Evolutionary conservation across 2,888 invertebrate genomes (phyloP).

Genomic region (Synanthedon formicaeformis): DNA sequence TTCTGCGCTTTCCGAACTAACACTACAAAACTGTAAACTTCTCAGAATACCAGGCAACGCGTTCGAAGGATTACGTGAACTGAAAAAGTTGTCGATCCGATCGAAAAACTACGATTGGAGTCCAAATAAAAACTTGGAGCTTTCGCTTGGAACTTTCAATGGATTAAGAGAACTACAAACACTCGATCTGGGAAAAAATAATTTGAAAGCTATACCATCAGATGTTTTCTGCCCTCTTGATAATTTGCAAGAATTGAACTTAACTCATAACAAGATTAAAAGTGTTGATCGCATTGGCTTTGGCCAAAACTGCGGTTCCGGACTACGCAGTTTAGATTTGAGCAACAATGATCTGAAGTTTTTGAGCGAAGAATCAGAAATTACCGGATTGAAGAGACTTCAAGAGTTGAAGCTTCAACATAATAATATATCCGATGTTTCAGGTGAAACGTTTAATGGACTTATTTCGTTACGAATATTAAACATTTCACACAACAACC

Average conservation of each 20-base stretch:
- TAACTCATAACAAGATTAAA: slow-evolving; percentile 84
- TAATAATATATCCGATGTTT: slow-evolving; percentile 84
- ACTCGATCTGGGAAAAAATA: slow-evolving; percentile 84
- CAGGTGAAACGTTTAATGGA: slow-evolving; percentile 83
- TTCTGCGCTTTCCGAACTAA: slow-evolving; percentile 79
- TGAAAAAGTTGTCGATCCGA: slow-evolving; percentile 83
- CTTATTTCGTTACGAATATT: slow-evolving; percentile 82
- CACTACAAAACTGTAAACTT: slow-evolving; percentile 83
- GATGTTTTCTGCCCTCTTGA: slow-evolving; percentile 83
- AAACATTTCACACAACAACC: slow-evolving; percentile 87
- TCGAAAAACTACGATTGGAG: slow-evolving; percentile 87
- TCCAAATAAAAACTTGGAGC: slow-evolving; percentile 78
- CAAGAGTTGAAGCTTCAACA: slow-evolving; percentile 84
- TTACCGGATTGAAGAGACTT: slow-evolving; percentile 80
- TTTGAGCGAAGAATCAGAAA: slow-evolving; percentile 80
- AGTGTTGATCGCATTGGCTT: slow-evolving; percentile 83
- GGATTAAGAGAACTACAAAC: slow-evolving; percentile 83
- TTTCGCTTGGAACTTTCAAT: slow-evolving; percentile 78
- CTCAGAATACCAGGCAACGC: slow-evolving; percentile 80
- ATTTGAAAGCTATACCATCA: slow-evolving; percentile 81
- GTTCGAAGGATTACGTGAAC: slow-evolving; percentile 83
- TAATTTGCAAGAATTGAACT: slow-evolving; percentile 83
- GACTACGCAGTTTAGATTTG: slow-evolving; percentile 81
- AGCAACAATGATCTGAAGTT: slow-evolving; percentile 83
- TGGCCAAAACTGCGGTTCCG: slow-evolving; percentile 73